A percentile compares a stretch with the other conserved stretches of the same genome.
Evolutionary conservation across 2,888 invertebrate genomes (phyloP).

Genomic region (Graphium colonna): DNA sequence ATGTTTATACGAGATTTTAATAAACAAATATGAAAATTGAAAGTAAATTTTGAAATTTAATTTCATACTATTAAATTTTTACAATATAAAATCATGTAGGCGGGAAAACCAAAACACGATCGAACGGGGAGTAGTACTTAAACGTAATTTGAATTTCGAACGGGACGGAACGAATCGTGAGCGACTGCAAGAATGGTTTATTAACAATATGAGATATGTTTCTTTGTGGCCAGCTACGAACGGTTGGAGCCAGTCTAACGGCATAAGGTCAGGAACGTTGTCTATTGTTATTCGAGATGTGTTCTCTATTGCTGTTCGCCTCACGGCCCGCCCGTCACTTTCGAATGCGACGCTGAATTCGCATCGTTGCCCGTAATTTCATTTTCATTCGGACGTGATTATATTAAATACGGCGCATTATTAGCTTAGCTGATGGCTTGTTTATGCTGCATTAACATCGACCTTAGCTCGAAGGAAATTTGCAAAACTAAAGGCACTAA

Average conservation of each 20-base stretch:
- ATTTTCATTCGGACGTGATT: slow-evolving; percentile 54
- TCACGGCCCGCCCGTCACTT: slow-evolving; percentile 67
- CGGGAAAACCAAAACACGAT: neutral
- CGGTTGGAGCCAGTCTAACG: slow-evolving; percentile 17
- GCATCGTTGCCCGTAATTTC: slow-evolving; percentile 54
- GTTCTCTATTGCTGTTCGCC: slow-evolving; percentile 45
- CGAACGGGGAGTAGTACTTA: neutral
- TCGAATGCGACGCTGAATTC: slow-evolving; percentile 53
- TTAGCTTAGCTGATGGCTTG: slow-evolving; percentile 4
- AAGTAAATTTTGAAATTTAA: too few relatives aligned
- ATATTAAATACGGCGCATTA: slow-evolving; percentile 32
- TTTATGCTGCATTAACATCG: slow-evolving; percentile 16
- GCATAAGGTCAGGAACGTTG: slow-evolving; percentile 46
- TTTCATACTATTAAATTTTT: too few relatives aligned
- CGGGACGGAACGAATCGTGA: slow-evolving; percentile 5
- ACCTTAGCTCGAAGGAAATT: neutral
- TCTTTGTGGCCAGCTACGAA: slow-evolving; percentile 7
- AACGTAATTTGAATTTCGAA: slow-evolving; percentile 11
- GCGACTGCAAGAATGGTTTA: neutral
- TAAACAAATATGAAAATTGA: too few relatives aligned
- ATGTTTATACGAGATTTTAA: too few relatives aligned
- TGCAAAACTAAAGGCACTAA: neutral
- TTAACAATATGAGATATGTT: slow-evolving; percentile 6
- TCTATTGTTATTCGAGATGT: slow-evolving; percentile 55
- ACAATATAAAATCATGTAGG: neutral